Percentiles rank a stretch among this genome's conserved stretches.
These are phyloP conservation scores for Megaceryle torquata DNA, from an alignment of 2,113 vertebrate species.

Conservation along the genomic window DNA sequence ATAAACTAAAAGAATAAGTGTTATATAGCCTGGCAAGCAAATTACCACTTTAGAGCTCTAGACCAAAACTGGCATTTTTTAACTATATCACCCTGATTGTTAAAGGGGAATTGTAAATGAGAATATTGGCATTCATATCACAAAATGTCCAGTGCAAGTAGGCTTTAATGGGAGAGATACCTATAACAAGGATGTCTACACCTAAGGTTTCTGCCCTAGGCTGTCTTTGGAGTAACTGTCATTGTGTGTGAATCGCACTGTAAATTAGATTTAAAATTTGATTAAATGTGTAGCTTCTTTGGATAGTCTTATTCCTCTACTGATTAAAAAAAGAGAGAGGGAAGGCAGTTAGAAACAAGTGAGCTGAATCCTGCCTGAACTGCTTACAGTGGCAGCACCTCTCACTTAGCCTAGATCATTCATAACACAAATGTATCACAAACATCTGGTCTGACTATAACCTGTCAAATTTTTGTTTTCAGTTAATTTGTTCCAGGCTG, in stretches of 20 bases:
- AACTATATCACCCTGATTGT: neutral
- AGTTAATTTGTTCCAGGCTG: neutral
- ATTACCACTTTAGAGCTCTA: neutral
- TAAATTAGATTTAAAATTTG: neutral
- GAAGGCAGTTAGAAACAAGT: neutral
- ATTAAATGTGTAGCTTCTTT: neutral
- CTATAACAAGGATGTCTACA: neutral
- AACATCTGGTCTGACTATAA: neutral
- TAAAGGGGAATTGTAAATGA: neutral
- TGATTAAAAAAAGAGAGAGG: neutral
- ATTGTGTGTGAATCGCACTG: neutral
- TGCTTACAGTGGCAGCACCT: neutral
- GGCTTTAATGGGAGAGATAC: neutral
- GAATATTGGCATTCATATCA: neutral
- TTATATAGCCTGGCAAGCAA: neutral
- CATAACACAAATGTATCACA: neutral
- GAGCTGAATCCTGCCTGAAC: neutral
- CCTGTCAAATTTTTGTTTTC: neutral
- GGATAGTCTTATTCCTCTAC: neutral
- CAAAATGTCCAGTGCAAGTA: neutral
- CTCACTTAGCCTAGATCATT: neutral
- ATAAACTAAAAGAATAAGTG: no score
- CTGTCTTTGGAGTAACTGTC: neutral
- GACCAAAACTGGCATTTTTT: neutral
- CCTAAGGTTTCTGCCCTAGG: neutral